Conservation (phyloP, 53 echinoderm and acorn worm species). For the Hippasteria phrygiana region DNA sequence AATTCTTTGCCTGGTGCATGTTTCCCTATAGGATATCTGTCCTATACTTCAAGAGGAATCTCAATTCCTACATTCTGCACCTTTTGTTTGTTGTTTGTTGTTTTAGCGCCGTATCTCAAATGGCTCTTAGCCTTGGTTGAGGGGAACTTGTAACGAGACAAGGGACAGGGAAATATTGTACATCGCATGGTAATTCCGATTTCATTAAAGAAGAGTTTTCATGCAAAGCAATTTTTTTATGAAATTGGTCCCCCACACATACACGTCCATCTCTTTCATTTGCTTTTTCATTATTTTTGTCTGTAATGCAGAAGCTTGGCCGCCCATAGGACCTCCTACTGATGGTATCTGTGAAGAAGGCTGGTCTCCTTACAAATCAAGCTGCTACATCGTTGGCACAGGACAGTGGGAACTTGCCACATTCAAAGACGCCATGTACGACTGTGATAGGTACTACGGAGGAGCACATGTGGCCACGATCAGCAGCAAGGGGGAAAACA, state of each 20-base stretch:
- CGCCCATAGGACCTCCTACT: constrained; percentile 56
- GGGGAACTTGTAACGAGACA: too few relatives aligned
- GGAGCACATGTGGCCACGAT: constrained; percentile 85
- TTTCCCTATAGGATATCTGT: too few relatives aligned
- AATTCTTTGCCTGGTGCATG: too few relatives aligned
- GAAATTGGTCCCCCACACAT: too few relatives aligned
- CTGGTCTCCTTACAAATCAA: constrained; percentile 54
- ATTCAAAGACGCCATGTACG: constrained; percentile 76
- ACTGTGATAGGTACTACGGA: constrained; percentile 70
- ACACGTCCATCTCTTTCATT: background rate
- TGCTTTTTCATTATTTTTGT: background rate
- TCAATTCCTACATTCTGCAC: too few relatives aligned
- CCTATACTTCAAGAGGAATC: too few relatives aligned
- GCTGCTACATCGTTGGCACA: constrained; percentile 79
- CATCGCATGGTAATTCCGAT: too few relatives aligned
- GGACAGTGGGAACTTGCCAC: constrained; percentile 31
- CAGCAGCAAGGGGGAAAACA: constrained; percentile 79
- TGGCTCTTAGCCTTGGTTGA: too few relatives aligned
- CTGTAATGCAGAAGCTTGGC: constrained; percentile 16
- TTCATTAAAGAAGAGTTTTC: background rate
- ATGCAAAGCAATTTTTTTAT: too few relatives aligned
- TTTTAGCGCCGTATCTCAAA: too few relatives aligned
- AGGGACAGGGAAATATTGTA: too few relatives aligned
- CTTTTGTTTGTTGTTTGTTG: too few relatives aligned
- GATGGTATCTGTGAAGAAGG: constrained; percentile 71